These are phyloP conservation scores for Trichoplax adhaerens DNA, from an alignment of 37 sponge, comb jelly and placozoan genomes.

Conservation along the genomic window DNA sequence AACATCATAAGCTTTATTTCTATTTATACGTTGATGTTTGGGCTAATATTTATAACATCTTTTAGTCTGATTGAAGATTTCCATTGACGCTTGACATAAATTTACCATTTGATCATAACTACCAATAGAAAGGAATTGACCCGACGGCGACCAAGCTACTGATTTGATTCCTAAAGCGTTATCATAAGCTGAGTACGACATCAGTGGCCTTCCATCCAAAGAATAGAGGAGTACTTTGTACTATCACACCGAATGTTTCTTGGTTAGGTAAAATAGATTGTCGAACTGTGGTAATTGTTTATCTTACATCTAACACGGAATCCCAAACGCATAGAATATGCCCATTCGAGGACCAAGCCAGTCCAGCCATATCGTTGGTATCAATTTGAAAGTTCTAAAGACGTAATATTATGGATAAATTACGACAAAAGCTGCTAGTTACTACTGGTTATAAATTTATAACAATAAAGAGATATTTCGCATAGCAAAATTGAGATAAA, in stretches of 20 bases:
- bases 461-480: too few species aligned
- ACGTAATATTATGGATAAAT: neutral
- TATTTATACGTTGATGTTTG: neutral
- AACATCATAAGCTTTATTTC: neutral
- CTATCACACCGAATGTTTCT: neutral
- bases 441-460: too few species aligned
- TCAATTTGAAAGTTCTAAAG: constrained; percentile 54
- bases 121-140: constrained; percentile 88
- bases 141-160: constrained; percentile 58
- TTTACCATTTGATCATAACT: constrained; percentile 72
- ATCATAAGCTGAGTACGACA: constrained; percentile 19
- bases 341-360: constrained; percentile 71
- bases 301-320: neutral
- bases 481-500: too few species aligned
- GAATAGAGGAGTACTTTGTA: constrained; percentile 61
- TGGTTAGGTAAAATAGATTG: neutral
- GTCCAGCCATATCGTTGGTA: constrained; percentile 59
- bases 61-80: neutral
- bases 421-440: too few species aligned
- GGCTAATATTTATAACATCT: neutral
- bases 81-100: neutral
- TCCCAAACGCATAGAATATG: constrained; percentile 52
- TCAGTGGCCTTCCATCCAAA: constrained; percentile 54
- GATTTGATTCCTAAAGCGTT: constrained; percentile 62
- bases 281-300: neutral